A percentile compares a stretch with the other conserved stretches of the same genome.
These are phyloP conservation scores for Pelosia muscerda DNA, from an alignment of 2,888 invertebrate species.

Conservation along the genomic window DNA sequence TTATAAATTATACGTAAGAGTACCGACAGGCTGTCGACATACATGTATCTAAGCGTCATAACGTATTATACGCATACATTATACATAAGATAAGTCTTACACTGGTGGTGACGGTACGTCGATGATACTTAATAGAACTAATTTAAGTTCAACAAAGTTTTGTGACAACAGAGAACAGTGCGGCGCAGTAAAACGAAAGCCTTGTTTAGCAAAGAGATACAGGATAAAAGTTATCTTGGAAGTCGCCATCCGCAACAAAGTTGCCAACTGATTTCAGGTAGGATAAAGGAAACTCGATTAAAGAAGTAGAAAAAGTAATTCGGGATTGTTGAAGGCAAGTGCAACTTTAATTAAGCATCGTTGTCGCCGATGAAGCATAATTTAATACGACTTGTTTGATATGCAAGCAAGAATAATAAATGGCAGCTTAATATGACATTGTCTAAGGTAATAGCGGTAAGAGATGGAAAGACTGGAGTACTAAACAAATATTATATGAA, in stretches of 20 bases:
- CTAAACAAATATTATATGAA: neutral
- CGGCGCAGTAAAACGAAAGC: conserved; percentile 59
- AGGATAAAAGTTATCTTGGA: conserved; percentile 76
- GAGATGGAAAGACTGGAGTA: neutral
- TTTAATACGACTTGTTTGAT: neutral
- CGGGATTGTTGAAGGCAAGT: conserved; percentile 54
- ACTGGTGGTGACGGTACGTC: conserved; percentile 11
- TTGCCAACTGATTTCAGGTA: conserved; percentile 74
- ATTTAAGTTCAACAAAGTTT: conserved; percentile 70
- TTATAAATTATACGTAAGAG: conserved; percentile 40
- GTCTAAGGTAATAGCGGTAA: neutral
- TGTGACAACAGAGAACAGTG: conserved; percentile 61
- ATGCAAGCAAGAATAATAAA: neutral
- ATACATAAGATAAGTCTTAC: conserved; percentile 22
- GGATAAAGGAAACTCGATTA: conserved; percentile 79
- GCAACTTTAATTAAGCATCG: conserved; percentile 28
- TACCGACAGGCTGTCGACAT: conserved; percentile 18
- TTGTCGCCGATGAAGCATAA: neutral
- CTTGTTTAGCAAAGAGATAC: conserved; percentile 46
- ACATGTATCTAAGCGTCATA: conserved; percentile 24
- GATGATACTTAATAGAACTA: conserved; percentile 61
- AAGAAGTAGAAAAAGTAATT: conserved; percentile 77
- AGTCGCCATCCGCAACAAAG: conserved; percentile 73
- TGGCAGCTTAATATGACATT: neutral
- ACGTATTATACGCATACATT: conserved; percentile 11